Base-by-base conservation (phyloP, 2,888 invertebrate genomes). In the Hirtodrosophila duncani region DNA sequence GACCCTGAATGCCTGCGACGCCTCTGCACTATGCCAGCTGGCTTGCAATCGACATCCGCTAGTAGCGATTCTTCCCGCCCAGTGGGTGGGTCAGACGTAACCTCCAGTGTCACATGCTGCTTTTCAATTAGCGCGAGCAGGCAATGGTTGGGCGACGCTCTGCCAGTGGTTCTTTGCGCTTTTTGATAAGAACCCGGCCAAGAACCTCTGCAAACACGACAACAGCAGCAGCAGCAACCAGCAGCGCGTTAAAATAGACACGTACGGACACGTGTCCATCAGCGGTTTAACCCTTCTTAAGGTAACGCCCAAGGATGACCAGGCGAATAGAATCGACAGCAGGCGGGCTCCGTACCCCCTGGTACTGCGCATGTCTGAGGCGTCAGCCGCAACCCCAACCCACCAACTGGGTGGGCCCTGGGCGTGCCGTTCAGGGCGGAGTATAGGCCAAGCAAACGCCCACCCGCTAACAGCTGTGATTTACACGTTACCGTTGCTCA, bases 181-280 rank as follows among this genome's bases (percentile, higher is more conserved):
- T 77, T 72, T 68, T 37, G 42, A 42, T 66, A 74, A 77, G 77
- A 72, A 41, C 60, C 57, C 57, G 33, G 38, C 21, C 45, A 27
- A 42, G 50, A 43, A 62, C 51, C 63, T 48, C 48, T 27, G 43
- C 59, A 56, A 41, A 53, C 34, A 29, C 45, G 21, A 36, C 46
- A 37, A 36, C 51, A 39, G 33, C 46, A 33, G 23, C 20, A 33
- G 45, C 38, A 48, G 26, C 37, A 33, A 21, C 53, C 30, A 43
- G 57, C 62, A 52, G 49, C 63, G 53, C 63, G 52, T 79, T 72
- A 29, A 55, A 72, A 81, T 48, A 36, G 58, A 70, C 53, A 68
- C n/a, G n/a, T n/a, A n/a, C n/a, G n/a, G 85, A 85, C 86, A 86
- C 84, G 83, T 85, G 84, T 86, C 86, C 83, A 85, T 86, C 85